These are phyloP conservation scores for Anneissia japonica DNA, from an alignment of 35 echinoderm and acorn worm species.

Conservation along the genomic window DNA sequence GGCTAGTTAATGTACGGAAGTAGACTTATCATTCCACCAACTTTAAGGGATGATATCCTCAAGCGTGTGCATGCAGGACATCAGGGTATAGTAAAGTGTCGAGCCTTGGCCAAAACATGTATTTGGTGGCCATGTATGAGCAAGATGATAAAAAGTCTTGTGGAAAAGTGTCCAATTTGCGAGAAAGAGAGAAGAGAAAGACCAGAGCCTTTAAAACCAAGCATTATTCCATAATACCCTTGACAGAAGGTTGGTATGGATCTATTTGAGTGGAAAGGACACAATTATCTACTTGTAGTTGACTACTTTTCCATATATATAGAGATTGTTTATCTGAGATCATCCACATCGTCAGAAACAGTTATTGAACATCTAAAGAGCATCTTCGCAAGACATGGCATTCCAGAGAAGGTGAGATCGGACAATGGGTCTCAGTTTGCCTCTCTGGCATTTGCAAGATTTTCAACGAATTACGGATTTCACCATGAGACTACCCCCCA, in stretches of 20 bases:
- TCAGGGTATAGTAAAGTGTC: no score
- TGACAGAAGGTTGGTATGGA: slow-evolving; percentile 21
- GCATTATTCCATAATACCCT: neutral
- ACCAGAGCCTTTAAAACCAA: neutral
- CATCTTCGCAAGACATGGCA: slow-evolving; percentile 34
- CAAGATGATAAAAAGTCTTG: neutral
- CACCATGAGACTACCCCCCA: slow-evolving; percentile 20
- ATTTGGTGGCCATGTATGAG: neutral
- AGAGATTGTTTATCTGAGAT: neutral
- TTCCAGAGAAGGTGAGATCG: slow-evolving; percentile 17
- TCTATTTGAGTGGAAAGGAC: slow-evolving; percentile 40
- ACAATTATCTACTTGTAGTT: slow-evolving; percentile 15
- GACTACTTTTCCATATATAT: slow-evolving; percentile 36
- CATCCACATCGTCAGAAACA: slow-evolving; percentile 6
- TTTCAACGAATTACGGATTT: slow-evolving; percentile 13
- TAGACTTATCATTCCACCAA: no score
- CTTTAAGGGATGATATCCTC: no score
- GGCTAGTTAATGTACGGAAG: no score
- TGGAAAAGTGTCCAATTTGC: neutral
- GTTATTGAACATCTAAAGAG: slow-evolving; percentile 28
- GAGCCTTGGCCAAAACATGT: neutral
- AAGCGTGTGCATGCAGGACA: no score
- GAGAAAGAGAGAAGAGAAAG: neutral
- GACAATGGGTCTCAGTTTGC: slow-evolving; percentile 47
- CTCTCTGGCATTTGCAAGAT: slow-evolving; percentile 16